Evolutionary conservation across 2,888 invertebrate species (phyloP).

Genomic region (Macaria notata): DNA sequence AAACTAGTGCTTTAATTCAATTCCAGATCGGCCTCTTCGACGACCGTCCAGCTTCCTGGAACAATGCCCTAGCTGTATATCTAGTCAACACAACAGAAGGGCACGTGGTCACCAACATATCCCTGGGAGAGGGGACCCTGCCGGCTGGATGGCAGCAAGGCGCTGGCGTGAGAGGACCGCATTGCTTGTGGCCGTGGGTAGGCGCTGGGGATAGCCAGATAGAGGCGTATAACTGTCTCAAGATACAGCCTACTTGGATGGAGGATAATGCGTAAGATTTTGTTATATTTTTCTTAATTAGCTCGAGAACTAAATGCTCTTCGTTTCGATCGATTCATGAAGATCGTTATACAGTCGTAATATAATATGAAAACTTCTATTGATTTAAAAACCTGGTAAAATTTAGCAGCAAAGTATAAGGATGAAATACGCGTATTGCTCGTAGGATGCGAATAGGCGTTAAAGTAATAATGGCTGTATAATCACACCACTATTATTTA

Average conservation of each 20-base stretch:
- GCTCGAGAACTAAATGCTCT: not conserved
- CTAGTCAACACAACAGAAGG: constrained; percentile 63
- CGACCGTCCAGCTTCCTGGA: constrained; percentile 64
- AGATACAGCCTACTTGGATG: constrained; percentile 94
- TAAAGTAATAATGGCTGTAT: too few relatives aligned
- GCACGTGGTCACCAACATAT: constrained; percentile 74
- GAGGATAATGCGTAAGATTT: constrained; percentile 78
- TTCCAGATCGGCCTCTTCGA: constrained; percentile 71
- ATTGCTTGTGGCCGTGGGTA: constrained; percentile 87
- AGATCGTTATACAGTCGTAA: too few relatives aligned
- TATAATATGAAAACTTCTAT: too few relatives aligned
- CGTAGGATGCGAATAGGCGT: too few relatives aligned
- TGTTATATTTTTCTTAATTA: constrained; percentile 19
- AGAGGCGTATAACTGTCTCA: constrained; percentile 86
- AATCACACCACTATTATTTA: too few relatives aligned
- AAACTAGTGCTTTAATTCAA: not conserved
- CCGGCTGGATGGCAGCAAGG: constrained; percentile 83
- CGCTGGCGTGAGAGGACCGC: constrained; percentile 63
- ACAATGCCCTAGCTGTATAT: constrained; percentile 59
- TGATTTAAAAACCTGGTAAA: too few relatives aligned
- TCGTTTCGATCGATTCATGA: too few relatives aligned
- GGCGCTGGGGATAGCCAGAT: constrained; percentile 84
- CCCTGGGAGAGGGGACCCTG: constrained; percentile 78
- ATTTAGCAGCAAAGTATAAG: too few relatives aligned
- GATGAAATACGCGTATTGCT: too few relatives aligned